Base-by-base conservation (phyloP, 2,888 invertebrate genomes). In the Apantesis nais region DNA sequence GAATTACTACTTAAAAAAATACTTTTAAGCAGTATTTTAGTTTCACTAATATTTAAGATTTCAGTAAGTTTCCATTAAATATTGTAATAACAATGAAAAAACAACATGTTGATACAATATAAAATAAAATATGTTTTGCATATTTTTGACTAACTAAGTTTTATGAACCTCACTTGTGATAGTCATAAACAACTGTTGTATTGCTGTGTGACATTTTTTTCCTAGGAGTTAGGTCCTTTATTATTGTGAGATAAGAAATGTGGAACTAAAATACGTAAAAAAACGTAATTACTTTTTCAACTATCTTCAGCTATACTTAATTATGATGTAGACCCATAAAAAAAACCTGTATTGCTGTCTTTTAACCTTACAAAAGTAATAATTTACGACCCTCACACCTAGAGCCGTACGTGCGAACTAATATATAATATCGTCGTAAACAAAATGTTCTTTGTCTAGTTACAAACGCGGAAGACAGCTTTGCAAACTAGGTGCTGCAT, bases 391-490 rank as follows among this genome's bases (percentile, higher is more conserved):
- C 12, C 5, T 44, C 22, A 19, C 44, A 44, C 7, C 19, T 29
- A 31, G 25, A 44, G 14, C 9, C 29, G 29, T 16, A 29, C 14
- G 0, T 8, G 8, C 29, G 25, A 31, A 41, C 12, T 44, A 22
- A 31, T 44, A 29, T 22, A 5, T 44, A 22, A 31, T 44, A 29
- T 22, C 44, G 44, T 63, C 29, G 29, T 29, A 41, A 44, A 66
- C 29, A 41, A 66, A 37, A 58, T 25, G 16, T 41, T 39, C 12
- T 66, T 58, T 58, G 39, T 66, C 58, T 29, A 44, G 66, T 37
- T 48, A 19, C 12, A 19, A 44, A 62, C 22, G 48, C 71, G 67
- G 67, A 71, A 71, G 66, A 62, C 37, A 62, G 22, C 66, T 44
- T 60, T 31, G 25, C 58, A 34, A 44, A 31, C 58, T 52, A 62